A percentile compares a stretch with the other conserved stretches of the same genome.
These are phyloP conservation scores for Erebia palarica DNA, from an alignment of 2,888 invertebrate genomes.

Conservation along the genomic window DNA sequence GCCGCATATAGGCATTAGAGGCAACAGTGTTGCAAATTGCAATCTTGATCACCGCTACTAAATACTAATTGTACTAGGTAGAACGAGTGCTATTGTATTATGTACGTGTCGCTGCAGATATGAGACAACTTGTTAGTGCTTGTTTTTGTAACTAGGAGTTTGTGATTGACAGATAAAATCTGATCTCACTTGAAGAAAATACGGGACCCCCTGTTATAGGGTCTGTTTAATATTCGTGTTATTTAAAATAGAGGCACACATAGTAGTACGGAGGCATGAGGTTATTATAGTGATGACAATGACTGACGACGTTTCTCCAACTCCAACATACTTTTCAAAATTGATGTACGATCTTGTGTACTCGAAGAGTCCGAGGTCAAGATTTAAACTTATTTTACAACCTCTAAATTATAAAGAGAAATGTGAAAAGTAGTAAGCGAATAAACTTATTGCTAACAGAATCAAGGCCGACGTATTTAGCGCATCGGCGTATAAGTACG, in stretches of 20 bases:
- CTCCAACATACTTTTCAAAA: no score
- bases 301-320: no score
- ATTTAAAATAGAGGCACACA: no score
- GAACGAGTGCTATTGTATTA: neutral
- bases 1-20: conserved; percentile 7
- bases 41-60: conserved; percentile 1
- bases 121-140: neutral
- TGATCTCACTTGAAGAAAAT: no score
- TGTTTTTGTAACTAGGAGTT: neutral
- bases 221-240: no score
- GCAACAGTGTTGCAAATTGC: conserved; percentile 21
- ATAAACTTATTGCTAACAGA: conserved; percentile 29
- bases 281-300: no score
- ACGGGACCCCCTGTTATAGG: no score
- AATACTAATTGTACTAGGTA: neutral
- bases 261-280: no score
- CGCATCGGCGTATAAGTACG: conserved; percentile 39
- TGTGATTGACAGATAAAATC: neutral
- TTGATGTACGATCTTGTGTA: no score
- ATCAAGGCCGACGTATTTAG: conserved; percentile 52
- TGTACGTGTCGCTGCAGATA: neutral
- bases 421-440: conserved; percentile 4
- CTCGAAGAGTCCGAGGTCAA: neutral
- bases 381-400: neutral
- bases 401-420: neutral